Base-by-base conservation (phyloP, 2,113 vertebrate species). In the Opisthocomus hoazin region DNA sequence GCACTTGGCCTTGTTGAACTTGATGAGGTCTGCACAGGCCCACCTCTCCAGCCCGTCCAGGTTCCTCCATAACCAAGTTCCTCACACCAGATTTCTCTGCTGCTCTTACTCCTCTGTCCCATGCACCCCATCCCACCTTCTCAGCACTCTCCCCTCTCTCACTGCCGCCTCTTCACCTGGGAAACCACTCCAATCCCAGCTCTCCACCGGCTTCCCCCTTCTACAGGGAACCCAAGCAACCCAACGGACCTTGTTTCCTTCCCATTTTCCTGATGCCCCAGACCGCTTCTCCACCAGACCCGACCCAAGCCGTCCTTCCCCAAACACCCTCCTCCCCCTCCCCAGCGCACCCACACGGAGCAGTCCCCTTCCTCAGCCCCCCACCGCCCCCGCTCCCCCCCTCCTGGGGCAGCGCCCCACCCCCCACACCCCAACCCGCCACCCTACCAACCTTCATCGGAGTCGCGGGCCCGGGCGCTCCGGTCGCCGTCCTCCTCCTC, bases 401-500 rank as follows among this genome's bases (percentile, higher is more conserved):
- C 37, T 30, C 46, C 34, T 41, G 9, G n/a, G n/a, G n/a, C n/a
- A n/a, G n/a, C n/a, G n/a, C n/a, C n/a, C n/a, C n/a, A n/a, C n/a
- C n/a, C n/a, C n/a, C n/a, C n/a, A n/a, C n/a, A n/a, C n/a, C 56
- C 64, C 2, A 12, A 50, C 56, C 73, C 16, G 36, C 27, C 56
- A 3, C 50, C 3, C 27, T 20, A 48, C 92, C 86, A 94, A 99
- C 99, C 99, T 98, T 99, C 99, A 57, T 99, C 99, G 1, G 99
- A 99, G 92, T 99, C 99, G 80, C 99, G 98, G 53, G 98, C 99
- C 66, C 99, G 98, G 86, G 99, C 99, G 96, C 99, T 99, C 36
- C 99, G 98, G 76, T 99, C 99, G 41, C 99, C 99, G 68, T 99
- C 99, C 77, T 99, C 99, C 20, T 99, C 99, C 94, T 99, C 99